These are phyloP conservation scores for Magallana nippona DNA, from an alignment of 2,888 invertebrate species.

Conservation along the genomic window DNA sequence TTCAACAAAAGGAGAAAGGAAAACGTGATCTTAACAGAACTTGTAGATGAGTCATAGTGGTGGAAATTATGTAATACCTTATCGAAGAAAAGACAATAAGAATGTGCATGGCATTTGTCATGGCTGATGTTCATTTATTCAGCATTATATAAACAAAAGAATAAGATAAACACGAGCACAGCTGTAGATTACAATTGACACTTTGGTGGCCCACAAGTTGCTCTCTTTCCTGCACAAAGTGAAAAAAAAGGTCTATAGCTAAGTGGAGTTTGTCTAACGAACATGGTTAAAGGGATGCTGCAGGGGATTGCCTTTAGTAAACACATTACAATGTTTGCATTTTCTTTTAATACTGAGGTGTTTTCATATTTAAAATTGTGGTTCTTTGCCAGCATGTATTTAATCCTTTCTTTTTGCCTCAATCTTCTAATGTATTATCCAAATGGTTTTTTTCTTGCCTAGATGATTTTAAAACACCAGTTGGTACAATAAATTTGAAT, in stretches of 20 bases:
- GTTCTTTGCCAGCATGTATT: no score
- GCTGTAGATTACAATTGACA: slow-evolving; percentile 5
- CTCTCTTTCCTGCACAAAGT: no score
- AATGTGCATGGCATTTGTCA: neutral
- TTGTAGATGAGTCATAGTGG: no score
- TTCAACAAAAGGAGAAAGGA: no score
- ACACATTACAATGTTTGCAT: neutral
- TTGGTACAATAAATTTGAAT: no score
- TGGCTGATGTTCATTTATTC: neutral
- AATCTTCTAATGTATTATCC: no score
- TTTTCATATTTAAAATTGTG: neutral
- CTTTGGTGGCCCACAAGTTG: neutral
- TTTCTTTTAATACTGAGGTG: neutral
- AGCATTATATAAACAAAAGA: neutral
- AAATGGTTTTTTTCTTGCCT: no score
- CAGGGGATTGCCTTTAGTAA: neutral
- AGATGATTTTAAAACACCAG: no score
- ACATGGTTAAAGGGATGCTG: neutral
- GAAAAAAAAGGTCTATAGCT: no score
- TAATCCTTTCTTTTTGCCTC: no score
- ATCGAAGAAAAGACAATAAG: slow-evolving; percentile 7
- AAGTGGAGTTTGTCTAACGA: neutral
- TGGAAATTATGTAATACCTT: neutral
- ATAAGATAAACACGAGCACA: neutral
- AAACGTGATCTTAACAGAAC: no score